Base-by-base conservation (phyloP, 2,797 vertebrate species). In the Lacerta bilineata region DNA sequence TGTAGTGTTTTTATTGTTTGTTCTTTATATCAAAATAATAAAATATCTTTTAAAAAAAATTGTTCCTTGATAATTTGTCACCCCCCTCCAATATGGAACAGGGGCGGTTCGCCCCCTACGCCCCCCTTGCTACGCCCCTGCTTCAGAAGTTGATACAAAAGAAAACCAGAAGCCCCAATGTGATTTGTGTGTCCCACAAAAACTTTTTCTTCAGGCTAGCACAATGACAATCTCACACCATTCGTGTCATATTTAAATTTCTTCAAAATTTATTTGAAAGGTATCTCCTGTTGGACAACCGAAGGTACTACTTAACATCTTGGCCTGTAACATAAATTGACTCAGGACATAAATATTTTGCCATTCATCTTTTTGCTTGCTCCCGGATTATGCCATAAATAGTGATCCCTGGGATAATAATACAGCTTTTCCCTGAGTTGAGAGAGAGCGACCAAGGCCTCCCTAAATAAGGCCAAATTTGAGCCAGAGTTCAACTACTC, bases 251-350 rank as follows among this genome's bases (percentile, higher is more conserved):
- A 84, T 86, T 55, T 88, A 88, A 92, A 88, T 71, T 91, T 88
- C 68, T 0, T 0, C 92, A 92, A 92, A 71, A 79, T 90, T 93
- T 91, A 86, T 92, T 92, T 93, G 88, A 92, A 93, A 90, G 0
- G 5, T 50, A 85, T 50, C 33, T 11, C 61, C 36, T 74, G 13
- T 41, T 61, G 15, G 20, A 71, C 75, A 64, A 88, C 18, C 75
- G 80, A 92, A 92, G 39, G 82, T 80, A 82, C 41, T 85, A 74
- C 87, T 75, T 91, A 87, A 88, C 92, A 84, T n/a, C 75, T 86
- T 18, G 77, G 3, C 89, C 89, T 90, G 55, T 91, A 94, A 93
- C 90, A 90, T 88, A 91, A 91, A 94, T 87, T 93, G 85, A 85
- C 86, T 88, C 89, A 89, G 29, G 29, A 77, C 11, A 29, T 46